Evolutionary conservation across 1,140 invertebrate species (phyloP).

Genomic region (Diplogasteroides magnus): DNA sequence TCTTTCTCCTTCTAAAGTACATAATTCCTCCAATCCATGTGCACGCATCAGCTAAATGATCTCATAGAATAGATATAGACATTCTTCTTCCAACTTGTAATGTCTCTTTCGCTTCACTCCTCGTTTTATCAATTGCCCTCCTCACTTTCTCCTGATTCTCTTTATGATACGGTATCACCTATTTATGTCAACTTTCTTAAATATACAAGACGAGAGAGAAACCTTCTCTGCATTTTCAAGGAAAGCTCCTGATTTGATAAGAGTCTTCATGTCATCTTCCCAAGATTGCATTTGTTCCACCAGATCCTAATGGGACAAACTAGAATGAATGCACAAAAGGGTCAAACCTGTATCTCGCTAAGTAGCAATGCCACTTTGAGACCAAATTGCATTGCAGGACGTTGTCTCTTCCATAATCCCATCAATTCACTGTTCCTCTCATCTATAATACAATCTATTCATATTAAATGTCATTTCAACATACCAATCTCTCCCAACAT

Average conservation of each 20-base stretch:
- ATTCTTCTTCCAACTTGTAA: slow-evolving; percentile 4
- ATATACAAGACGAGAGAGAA: no score
- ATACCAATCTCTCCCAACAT: not conserved
- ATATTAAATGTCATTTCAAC: not conserved
- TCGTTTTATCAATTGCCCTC: not conserved
- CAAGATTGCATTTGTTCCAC: slow-evolving; percentile 1
- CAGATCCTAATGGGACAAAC: no score
- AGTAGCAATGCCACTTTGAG: slow-evolving; percentile 22
- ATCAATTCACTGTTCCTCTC: slow-evolving; percentile 34
- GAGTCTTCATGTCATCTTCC: slow-evolving; percentile 25
- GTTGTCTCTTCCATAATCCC: slow-evolving; percentile 38
- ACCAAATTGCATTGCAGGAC: slow-evolving; percentile 30
- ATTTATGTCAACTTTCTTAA: no score
- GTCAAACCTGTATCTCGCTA: not conserved
- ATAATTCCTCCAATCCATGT: not conserved
- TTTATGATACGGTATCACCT: slow-evolving; percentile 20
- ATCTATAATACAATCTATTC: slow-evolving; percentile 29
- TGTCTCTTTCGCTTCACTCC: slow-evolving; percentile 7
- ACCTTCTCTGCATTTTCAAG: slow-evolving; percentile 18
- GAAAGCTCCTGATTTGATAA: slow-evolving; percentile 14
- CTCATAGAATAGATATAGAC: not conserved
- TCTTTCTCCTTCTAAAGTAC: not conserved
- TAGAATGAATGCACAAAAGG: no score
- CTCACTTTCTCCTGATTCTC: slow-evolving; percentile 23
- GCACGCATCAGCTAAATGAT: not conserved